These are phyloP conservation scores for Mesembrinibis cayennensis DNA, from an alignment of 2,113 vertebrate genomes.

Conservation along the genomic window DNA sequence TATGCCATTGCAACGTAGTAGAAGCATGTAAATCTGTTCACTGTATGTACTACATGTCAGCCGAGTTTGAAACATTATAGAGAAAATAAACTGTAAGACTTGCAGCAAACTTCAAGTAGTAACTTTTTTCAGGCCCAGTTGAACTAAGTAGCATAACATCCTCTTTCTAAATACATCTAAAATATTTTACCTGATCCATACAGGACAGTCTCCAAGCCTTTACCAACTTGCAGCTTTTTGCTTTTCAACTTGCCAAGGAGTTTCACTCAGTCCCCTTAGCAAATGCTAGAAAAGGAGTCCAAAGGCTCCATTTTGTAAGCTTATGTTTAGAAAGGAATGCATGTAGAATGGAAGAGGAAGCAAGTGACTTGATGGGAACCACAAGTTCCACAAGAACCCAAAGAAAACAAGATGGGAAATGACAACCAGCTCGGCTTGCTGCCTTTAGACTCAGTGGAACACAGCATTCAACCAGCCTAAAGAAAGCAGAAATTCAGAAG, in stretches of 20 bases:
- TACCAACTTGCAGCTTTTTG: neutral
- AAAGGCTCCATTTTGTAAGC: neutral
- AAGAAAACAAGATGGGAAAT: neutral
- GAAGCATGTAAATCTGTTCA: neutral
- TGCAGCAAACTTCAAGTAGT: neutral
- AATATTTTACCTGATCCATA: neutral
- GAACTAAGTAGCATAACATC: neutral
- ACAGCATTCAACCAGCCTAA: neutral
- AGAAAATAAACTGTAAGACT: neutral
- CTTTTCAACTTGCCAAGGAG: neutral
- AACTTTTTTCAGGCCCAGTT: neutral
- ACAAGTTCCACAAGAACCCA: neutral
- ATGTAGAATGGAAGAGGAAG: neutral
- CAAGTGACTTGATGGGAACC: neutral
- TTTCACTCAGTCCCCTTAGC: neutral
- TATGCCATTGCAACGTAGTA: neutral
- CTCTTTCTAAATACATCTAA: neutral
- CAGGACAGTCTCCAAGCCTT: neutral
- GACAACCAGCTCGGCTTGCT: neutral
- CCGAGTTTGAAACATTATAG: neutral
- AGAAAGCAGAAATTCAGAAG: neutral
- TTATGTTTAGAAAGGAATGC: neutral
- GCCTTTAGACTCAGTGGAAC: neutral
- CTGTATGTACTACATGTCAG: neutral
- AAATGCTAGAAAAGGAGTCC: neutral